Base-by-base conservation (phyloP, 2,888 invertebrate genomes). In the Meiosimyza platycephala region DNA sequence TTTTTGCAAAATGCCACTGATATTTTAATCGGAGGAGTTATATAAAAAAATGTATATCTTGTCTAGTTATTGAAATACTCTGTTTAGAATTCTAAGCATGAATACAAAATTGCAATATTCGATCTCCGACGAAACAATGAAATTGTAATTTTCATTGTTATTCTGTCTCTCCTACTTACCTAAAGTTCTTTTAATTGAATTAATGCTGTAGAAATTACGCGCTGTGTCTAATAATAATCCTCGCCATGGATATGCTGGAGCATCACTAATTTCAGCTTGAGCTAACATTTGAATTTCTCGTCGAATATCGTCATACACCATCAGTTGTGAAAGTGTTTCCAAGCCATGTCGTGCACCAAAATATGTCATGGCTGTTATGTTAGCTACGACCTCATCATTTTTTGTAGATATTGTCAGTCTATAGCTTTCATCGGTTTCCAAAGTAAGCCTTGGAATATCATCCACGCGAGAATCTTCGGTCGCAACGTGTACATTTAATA, bases 161-260 rank as follows among this genome's bases (percentile, higher is more conserved):
- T 40, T 11, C 51, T 12, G 9, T 51, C 28, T 7, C n/a, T 40
- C 12, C 52, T 12, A 74, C 74, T 82, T 84, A 90, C 91, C 90
- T 79, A 98, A 89, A 12, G 95, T 94, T 16, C 90, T 88, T 81
- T 93, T 91, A 74, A 95, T 93, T 0, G 92, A 88, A 0, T 91
- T 90, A 11, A 95, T 89, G 12, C 91, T 90, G 79, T 94, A 90
- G 84, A 91, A 99, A 86, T 98, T 98, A 52, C 99, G 90, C 0
- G 97, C 90, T 0, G 98, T 97, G 85, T 99, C 99, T 69, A 99
- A 85, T 57, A 96, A 89, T 7, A 98, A 85, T 0, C 98, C 98
- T 81, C 99, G 90, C 88, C 97, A 95, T 0, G 93, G 91, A 87
- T 95, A 99, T 0, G 90, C 90, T 0, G 99, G 99, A 51, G 90